These are phyloP conservation scores for Laspeyria flexula DNA, from an alignment of 2,888 invertebrate species.

Conservation along the genomic window DNA sequence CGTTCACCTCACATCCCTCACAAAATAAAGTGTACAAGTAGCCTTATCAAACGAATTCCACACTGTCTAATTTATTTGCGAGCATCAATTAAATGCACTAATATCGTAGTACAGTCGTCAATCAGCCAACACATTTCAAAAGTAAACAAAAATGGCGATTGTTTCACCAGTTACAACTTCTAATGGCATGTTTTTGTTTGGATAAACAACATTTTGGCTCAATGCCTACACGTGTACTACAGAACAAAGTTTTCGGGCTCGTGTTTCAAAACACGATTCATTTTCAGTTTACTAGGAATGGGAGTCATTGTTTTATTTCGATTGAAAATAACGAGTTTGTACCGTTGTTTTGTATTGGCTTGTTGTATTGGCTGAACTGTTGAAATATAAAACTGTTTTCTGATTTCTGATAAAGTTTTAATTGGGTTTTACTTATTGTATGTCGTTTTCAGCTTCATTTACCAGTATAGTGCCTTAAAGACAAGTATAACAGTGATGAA, in stretches of 20 bases:
- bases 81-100: too few relatives aligned
- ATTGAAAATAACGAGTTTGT: conserved; percentile 29
- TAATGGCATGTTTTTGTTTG: conserved; percentile 48
- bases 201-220: conserved; percentile 60
- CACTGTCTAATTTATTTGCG: neutral
- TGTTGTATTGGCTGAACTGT: neutral
- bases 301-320: conserved; percentile 48
- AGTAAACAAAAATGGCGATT: conserved; percentile 40
- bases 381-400: neutral
- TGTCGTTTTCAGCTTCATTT: too few relatives aligned
- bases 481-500: too few relatives aligned
- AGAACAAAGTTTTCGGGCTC: conserved; percentile 53
- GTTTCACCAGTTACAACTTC: conserved; percentile 32
- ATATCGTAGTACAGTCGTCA: conserved; percentile 27
- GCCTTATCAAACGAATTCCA: neutral
- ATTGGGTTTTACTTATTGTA: neutral
- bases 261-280: conserved; percentile 60
- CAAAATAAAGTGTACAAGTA: too few relatives aligned
- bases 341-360: conserved; percentile 18
- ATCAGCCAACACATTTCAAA: conserved; percentile 20
- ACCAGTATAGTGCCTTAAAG: too few relatives aligned
- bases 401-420: neutral
- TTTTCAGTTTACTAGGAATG: conserved; percentile 52
- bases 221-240: conserved; percentile 66
- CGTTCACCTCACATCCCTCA: too few relatives aligned